phyloP scores from a whole-genome alignment of 2,888 invertebrate genomes.

The Pristionchus mayeri region DNA sequence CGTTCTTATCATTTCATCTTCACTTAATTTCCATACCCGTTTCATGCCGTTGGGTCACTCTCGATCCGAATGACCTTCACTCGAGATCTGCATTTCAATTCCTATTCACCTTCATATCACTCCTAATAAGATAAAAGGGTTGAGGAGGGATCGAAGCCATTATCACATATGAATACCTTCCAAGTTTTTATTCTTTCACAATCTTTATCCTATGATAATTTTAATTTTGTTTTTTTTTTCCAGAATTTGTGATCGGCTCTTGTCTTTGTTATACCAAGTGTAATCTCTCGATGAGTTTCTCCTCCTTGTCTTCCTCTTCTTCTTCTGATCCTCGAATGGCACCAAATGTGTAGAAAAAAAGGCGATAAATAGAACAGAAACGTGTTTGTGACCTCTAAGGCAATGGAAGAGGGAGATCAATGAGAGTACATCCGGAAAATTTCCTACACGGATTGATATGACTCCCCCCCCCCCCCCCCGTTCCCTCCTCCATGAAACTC shows the following conservation, averaged over 20 bases:
- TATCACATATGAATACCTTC: too few species aligned
- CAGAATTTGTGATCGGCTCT: too few species aligned
- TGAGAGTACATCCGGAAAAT: conserved; percentile 3
- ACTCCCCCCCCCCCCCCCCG: background rate
- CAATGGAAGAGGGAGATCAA: background rate
- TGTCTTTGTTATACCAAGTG: too few species aligned
- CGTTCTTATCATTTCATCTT: conserved; percentile 28
- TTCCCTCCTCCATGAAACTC: too few species aligned
- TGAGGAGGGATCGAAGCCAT: too few species aligned
- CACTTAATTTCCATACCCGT: conserved; percentile 20
- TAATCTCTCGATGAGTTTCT: too few species aligned
- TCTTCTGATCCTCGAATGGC: background rate
- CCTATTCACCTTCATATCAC: background rate
- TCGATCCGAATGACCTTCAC: conserved; percentile 35
- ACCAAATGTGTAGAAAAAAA: background rate
- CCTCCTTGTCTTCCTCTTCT: background rate
- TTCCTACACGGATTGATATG: too few species aligned
- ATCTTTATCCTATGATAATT: too few species aligned
- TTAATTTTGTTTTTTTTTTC: too few species aligned
- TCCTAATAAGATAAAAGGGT: too few species aligned
- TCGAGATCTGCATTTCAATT: background rate
- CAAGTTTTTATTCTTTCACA: too few species aligned
- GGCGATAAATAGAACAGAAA: background rate
- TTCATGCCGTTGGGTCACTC: conserved; percentile 40
- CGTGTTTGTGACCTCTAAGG: conserved; percentile 6